Base-by-base conservation (phyloP, 2,888 invertebrate species). In the Oithona nana region DNA sequence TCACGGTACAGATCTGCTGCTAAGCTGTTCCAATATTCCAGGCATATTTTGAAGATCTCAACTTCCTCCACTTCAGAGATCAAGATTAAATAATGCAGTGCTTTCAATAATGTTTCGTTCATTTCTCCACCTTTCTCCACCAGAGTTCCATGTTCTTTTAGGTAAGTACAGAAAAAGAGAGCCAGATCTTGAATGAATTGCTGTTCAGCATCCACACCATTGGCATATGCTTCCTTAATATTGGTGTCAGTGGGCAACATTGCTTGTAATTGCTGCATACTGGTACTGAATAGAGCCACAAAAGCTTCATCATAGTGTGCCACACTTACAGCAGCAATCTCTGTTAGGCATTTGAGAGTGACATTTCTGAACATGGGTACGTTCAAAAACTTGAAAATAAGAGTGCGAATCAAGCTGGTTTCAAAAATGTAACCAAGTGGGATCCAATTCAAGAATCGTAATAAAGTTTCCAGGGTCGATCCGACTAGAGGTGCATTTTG, bases 391-490 rank as follows among this genome's bases (percentile, higher is more conserved):
- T 94, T 97, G 73, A 84, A 87, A 71, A 92, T 88, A 63, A 98
- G 79, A 62, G 93, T 93, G 69, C 83, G 84, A 69, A 97, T 92
- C 63, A 98, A 78, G 73, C 93, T 89, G 68, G 98, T 98, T 79
- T 99, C 97, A 78, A 98, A 99, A 73, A 99, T 97, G 74, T 98
- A 98, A 13, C 98, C 98, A 66, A 98, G 79, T n/a, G 98, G 98
- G 71, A 99, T 97, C 98, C 98, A 98, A 73, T 95, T 97, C 51
- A 99, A 79, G 78, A 99, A 98, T 72, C 93, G 81, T 68, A 98
- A 77, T 63, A 98, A 78, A 2, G 98, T 99, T 73, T 97, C 93
- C 67, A 98, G 78, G 0, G 97, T 99, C 2, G 93, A 86, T 70
- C 88, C 89, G 63, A 99, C 94, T 65, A 98, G 78, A 52, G 89